Percentiles rank a stretch among this genome's conserved stretches.
Conservation (phyloP, 2,113 vertebrate species). For the Tetrax tetrax region DNA sequence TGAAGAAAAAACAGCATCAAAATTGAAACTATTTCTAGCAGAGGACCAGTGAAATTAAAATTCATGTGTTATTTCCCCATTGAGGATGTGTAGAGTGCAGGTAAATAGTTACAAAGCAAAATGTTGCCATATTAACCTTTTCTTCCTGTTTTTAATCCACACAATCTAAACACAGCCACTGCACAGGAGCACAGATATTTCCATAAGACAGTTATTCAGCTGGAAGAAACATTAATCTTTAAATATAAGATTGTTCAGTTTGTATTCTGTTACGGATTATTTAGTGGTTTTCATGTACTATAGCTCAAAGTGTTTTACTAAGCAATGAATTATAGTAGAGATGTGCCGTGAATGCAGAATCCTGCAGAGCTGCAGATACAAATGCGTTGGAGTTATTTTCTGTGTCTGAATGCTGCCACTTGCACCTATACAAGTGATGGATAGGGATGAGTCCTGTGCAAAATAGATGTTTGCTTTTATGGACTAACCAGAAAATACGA, state of each 20-base stretch:
- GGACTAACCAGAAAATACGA: background rate
- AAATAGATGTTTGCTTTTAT: conserved; percentile 60
- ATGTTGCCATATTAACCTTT: background rate
- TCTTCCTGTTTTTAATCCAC: background rate
- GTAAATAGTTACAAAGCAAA: conserved; percentile 9
- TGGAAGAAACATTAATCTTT: conserved; percentile 70
- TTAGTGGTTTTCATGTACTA: conserved; percentile 48
- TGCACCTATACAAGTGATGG: conserved; percentile 11
- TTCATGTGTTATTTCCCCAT: background rate
- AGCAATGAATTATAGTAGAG: conserved; percentile 42
- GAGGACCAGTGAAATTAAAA: background rate
- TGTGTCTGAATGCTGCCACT: conserved; percentile 53
- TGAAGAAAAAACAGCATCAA: background rate
- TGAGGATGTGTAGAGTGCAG: background rate
- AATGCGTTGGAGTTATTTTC: conserved; percentile 25
- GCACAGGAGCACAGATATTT: background rate
- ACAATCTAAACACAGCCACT: background rate
- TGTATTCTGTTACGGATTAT: conserved; percentile 35
- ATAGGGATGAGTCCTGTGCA: background rate
- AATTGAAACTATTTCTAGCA: background rate
- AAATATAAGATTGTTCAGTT: conserved; percentile 57
- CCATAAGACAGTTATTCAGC: background rate
- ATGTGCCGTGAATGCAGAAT: conserved; percentile 60
- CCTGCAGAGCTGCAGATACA: background rate
- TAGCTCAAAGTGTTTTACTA: conserved; percentile 63